These are phyloP conservation scores for Mobula birostris DNA, from an alignment of 2,113 vertebrate species.

Conservation along the genomic window DNA sequence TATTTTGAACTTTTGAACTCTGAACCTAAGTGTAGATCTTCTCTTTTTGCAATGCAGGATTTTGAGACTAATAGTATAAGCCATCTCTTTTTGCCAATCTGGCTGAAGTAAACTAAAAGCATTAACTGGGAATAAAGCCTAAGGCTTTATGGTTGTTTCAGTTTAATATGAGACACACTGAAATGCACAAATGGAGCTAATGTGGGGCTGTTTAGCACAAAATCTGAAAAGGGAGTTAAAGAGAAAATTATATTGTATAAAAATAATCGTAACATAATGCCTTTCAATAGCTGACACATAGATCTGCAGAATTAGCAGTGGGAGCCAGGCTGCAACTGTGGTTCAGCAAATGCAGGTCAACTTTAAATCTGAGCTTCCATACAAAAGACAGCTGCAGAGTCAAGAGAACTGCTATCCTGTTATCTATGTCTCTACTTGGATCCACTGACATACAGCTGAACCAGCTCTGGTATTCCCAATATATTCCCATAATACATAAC, in stretches of 20 bases:
- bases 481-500: neutral
- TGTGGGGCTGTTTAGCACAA: neutral
- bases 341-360: neutral
- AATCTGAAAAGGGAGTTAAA: neutral
- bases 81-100: neutral
- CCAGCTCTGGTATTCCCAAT: neutral
- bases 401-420: neutral
- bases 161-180: neutral
- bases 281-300: neutral
- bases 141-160: neutral
- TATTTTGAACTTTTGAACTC: too few species aligned
- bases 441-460: neutral
- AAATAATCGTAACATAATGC: neutral
- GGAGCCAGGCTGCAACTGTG: neutral
- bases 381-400: neutral
- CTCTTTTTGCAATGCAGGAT: neutral
- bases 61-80: neutral
- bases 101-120: neutral
- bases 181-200: neutral
- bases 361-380: neutral
- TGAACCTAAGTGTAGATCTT: neutral
- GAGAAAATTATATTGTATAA: neutral
- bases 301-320: neutral
- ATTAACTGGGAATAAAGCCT: neutral
- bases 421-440: neutral